A percentile compares a stretch with the other conserved stretches of the same genome.
phyloP scores from a whole-genome alignment of 2,113 vertebrate genomes.

The Cololabis saira region DNA sequence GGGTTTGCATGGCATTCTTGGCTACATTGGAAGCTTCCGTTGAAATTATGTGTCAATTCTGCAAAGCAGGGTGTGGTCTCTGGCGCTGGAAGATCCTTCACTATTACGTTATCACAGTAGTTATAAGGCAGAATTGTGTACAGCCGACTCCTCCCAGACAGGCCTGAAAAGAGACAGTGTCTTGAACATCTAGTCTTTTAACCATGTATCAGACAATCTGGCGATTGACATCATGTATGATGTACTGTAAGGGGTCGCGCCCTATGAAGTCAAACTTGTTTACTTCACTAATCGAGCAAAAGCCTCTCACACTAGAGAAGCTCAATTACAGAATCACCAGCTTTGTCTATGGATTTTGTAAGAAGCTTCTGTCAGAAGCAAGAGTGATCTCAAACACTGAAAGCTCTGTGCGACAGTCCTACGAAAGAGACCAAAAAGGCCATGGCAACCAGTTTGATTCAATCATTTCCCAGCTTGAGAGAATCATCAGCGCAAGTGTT shows the following conservation, averaged over 20 bases:
- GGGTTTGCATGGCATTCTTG: background rate
- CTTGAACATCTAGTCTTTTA: background rate
- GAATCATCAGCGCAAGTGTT: no score
- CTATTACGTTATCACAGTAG: background rate
- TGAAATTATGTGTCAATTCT: slow-evolving; percentile 1
- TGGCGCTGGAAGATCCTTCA: slow-evolving; percentile 2
- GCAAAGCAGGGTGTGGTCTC: background rate
- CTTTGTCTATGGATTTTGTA: slow-evolving; percentile 8
- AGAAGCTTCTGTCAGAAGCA: slow-evolving; percentile 2
- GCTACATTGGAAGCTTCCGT: slow-evolving; percentile 1
- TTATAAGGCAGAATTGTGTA: slow-evolving; percentile 2
- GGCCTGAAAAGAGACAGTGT: slow-evolving; percentile 8
- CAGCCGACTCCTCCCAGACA: background rate
- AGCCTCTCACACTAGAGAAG: slow-evolving; percentile 6
- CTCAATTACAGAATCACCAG: background rate
- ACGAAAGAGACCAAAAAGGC: no score
- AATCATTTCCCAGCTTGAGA: no score
- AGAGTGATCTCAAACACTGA: background rate
- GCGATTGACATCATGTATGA: slow-evolving; percentile 2
- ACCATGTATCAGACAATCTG: slow-evolving; percentile 1
- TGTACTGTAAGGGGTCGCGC: background rate
- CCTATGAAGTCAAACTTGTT: slow-evolving; percentile 6
- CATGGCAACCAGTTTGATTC: no score
- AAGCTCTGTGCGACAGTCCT: background rate
- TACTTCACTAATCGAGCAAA: slow-evolving; percentile 6